Base-by-base conservation (phyloP, 2,113 vertebrate species). In the Galeopterus variegatus region DNA sequence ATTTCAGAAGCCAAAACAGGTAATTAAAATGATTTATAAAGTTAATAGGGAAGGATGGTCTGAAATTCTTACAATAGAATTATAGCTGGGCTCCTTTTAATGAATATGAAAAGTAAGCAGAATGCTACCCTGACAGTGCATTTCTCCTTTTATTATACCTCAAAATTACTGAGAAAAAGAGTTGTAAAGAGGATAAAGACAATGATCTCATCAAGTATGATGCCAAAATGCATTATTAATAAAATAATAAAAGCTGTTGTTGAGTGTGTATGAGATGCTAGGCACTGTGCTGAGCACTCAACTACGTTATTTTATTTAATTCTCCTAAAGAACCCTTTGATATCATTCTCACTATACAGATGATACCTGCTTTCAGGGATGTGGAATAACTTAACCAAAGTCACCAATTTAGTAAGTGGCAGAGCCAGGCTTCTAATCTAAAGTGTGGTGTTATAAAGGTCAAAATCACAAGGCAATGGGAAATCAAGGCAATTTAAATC, bases 1-100 rank as follows among this genome's bases (percentile, higher is more conserved):
- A 28, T 69, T 48, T 79, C 41, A 92, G 73, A 92, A 60, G 6
- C 21, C 45, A 48, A 36, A 86, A 76, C 5, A 60, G 9, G 4
- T 33, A 70, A 62, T 85, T 94, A 69, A 45, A n/a, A 70, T 94
- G 77, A 75, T 83, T 90, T 82, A n/a, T 82, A 86, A 93, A 89
- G 82, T 90, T 52, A 87, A n/a, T 76, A 83, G 6, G 9, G 52
- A 86, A 86, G 13, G 45, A 33, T 80, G 5, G 3, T 76, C 5
- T 75, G 12, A 19, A 31, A 62, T 62, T 62, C 58, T 70, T 65
- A 6, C 2, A 82, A 60, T 18, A 73, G 70, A 83, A 58, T 80
- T 52, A 64, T 48, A 87, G 12, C 0, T 4, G 9, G 31, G 5
- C 9, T 77, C 28, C 60, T 54, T 69, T 36, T 60, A 56, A 65